Evolutionary conservation across 1,140 invertebrate genomes (phyloP).

Genomic region (Nilaparvata lugens): DNA sequence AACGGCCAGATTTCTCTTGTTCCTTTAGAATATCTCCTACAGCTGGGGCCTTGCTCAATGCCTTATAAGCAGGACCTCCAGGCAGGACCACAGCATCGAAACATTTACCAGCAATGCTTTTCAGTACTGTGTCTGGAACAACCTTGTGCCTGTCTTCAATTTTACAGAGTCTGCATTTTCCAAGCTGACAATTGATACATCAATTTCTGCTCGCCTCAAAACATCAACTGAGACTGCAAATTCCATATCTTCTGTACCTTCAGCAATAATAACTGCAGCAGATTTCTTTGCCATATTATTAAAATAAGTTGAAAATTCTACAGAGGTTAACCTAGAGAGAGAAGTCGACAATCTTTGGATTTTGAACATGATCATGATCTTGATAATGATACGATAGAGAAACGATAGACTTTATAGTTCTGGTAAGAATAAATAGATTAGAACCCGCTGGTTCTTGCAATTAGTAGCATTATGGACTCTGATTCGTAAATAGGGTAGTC

Average conservation of each 20-base stretch:
- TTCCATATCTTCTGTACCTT: conserved; percentile 94
- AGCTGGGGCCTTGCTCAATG: conserved; percentile 56
- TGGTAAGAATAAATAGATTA: too few relatives aligned
- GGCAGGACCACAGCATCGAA: conserved; percentile 82
- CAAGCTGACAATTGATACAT: conserved; percentile 80
- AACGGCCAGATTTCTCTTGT: conserved; percentile 60
- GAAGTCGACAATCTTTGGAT: too few relatives aligned
- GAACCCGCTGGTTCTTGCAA: too few relatives aligned
- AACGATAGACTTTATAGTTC: too few relatives aligned
- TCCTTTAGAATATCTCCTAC: conserved; percentile 69
- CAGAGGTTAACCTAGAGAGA: too few relatives aligned
- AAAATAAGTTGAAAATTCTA: too few relatives aligned
- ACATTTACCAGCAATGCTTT: conserved; percentile 42
- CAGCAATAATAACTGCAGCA: conserved; percentile 70
- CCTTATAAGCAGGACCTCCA: conserved; percentile 81
- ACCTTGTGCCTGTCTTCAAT: conserved; percentile 76
- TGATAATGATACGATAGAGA: too few relatives aligned
- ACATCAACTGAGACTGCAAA: conserved; percentile 84
- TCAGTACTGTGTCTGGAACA: conserved; percentile 63
- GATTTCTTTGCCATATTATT: conserved; percentile 37
- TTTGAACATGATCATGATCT: too few relatives aligned
- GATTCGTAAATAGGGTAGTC: too few relatives aligned
- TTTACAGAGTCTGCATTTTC: conserved; percentile 50
- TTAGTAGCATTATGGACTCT: too few relatives aligned
- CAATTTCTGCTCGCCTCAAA: conserved; percentile 74